A percentile compares a stretch with the other conserved stretches of the same genome.
Conservation (phyloP, 2,113 vertebrate genomes). For the Potamarius usumacintae region DNA sequence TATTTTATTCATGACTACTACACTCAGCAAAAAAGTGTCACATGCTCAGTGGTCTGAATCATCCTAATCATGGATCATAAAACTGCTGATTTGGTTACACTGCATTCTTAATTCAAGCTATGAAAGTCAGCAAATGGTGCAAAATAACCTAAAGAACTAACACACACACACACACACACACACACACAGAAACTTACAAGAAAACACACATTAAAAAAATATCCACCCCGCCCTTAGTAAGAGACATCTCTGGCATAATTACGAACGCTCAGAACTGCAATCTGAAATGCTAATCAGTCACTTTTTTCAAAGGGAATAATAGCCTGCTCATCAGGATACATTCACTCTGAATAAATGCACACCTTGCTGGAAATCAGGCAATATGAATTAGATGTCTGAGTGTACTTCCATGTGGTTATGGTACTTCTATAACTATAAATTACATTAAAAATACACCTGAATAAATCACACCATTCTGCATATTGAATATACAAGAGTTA, state of each 20-base stretch:
- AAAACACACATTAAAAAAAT: background rate
- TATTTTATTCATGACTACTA: no score
- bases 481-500: background rate
- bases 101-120: background rate
- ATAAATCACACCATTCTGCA: background rate
- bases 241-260: background rate
- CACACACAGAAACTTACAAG: background rate
- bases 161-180: background rate
- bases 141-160: background rate
- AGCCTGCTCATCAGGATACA: slow-evolving; percentile 22
- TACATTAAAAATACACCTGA: background rate
- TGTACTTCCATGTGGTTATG: background rate
- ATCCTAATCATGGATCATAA: background rate
- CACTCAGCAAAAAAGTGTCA: background rate
- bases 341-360: slow-evolving; percentile 33
- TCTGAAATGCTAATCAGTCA: slow-evolving; percentile 33
- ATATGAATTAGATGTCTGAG: background rate
- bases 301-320: slow-evolving; percentile 1
- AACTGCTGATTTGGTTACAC: background rate
- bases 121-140: background rate
- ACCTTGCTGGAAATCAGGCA: slow-evolving; percentile 42
- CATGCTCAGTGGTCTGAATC: background rate
- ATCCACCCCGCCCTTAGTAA: background rate
- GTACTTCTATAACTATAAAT: background rate
- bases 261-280: slow-evolving; percentile 39